A percentile compares a stretch with the other conserved stretches of the same genome.
phyloP scores from a whole-genome alignment of 2,797 vertebrate genomes.

The Alectoris magna region DNA sequence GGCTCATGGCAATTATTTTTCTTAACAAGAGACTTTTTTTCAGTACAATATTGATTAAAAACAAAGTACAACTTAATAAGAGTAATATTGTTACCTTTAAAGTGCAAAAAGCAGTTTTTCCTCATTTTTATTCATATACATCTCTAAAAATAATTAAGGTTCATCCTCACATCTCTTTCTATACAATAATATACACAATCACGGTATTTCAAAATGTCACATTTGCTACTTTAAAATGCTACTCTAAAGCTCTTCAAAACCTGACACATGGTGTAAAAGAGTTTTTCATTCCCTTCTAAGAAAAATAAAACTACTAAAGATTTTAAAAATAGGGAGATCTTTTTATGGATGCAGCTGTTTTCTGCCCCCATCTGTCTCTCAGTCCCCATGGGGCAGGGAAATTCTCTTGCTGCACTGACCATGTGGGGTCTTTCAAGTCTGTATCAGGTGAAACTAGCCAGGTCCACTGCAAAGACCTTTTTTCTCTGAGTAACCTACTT shows the following conservation, averaged over 20 bases:
- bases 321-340: background rate
- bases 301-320: background rate
- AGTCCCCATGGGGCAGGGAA: background rate
- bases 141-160: background rate
- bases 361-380: background rate
- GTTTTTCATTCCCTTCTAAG: background rate
- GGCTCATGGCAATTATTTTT: constrained; percentile 44
- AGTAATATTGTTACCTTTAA: background rate
- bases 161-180: background rate
- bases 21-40: background rate
- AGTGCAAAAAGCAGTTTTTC: background rate
- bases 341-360: background rate
- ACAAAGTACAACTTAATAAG: constrained; percentile 4
- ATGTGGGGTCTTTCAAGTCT: background rate
- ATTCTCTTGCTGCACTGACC: background rate
- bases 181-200: background rate
- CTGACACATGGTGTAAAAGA: background rate
- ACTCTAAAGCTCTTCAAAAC: background rate
- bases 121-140: background rate
- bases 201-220: background rate
- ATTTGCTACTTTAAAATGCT: background rate
- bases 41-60: constrained; percentile 19
- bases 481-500: background rate
- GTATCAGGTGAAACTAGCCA: rapidly evolving
- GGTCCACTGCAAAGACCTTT: background rate